phyloP scores from a whole-genome alignment of 2,888 invertebrate species.

The Lepidochrysops patricia region DNA sequence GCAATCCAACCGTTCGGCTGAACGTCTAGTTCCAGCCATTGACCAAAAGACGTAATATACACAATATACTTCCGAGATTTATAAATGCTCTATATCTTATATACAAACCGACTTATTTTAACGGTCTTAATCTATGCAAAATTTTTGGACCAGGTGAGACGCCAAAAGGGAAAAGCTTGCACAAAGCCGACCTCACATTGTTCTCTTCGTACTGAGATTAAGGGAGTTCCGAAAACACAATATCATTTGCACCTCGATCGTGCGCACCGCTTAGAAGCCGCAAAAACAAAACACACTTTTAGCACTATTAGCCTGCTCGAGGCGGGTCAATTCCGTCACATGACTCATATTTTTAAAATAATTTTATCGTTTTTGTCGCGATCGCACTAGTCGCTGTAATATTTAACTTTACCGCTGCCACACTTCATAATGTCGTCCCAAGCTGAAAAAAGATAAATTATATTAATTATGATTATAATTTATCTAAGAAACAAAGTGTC shows the following conservation, averaged over 20 bases:
- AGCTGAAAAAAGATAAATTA: slow-evolving; percentile 59
- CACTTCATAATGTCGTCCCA: slow-evolving; percentile 82
- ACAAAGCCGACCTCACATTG: slow-evolving; percentile 3
- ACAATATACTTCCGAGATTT: slow-evolving; percentile 6
- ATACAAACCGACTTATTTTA: slow-evolving; percentile 30
- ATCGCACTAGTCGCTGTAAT: slow-evolving; percentile 47
- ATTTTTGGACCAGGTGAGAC: slow-evolving; percentile 7
- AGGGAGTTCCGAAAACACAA: not conserved
- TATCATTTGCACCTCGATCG: not conserved
- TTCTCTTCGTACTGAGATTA: slow-evolving; percentile 3
- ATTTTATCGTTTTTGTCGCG: not conserved
- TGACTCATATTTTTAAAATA: not conserved
- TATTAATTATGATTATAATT: not conserved
- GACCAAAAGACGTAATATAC: not conserved
- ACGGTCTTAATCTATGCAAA: slow-evolving; percentile 4
- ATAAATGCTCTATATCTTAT: slow-evolving; percentile 28
- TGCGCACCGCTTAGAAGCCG: not conserved
- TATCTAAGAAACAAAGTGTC: not conserved
- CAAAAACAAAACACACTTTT: not conserved
- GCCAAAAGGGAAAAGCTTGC: slow-evolving; percentile 6
- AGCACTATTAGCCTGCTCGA: not conserved
- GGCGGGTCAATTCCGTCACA: not conserved
- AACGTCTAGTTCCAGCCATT: not conserved
- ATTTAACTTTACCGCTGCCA: slow-evolving; percentile 59
- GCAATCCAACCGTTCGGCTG: not conserved